These are phyloP conservation scores for Copsychus sechellarum DNA, from an alignment of 2,113 vertebrate species.

Conservation along the genomic window DNA sequence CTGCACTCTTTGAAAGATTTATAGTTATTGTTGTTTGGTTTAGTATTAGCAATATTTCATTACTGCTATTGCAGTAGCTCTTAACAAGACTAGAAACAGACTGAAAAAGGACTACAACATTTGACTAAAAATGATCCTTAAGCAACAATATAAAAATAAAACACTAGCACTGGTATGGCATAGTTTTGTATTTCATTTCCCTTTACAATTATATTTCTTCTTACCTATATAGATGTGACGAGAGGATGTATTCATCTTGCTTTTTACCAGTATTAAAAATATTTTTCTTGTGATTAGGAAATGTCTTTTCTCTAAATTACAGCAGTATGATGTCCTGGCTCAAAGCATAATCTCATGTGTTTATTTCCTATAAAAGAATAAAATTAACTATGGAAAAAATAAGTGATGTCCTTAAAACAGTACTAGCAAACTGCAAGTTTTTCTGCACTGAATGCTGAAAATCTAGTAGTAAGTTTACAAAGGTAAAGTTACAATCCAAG, in stretches of 20 bases:
- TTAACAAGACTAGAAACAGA: not conserved
- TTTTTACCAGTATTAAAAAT: not conserved
- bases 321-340: not conserved
- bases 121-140: not conserved
- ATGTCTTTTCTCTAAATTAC: not conserved
- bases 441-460: not conserved
- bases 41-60: not conserved
- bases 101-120: not conserved
- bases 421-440: not conserved
- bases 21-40: not conserved
- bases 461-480: not conserved
- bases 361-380: not conserved
- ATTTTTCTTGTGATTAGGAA: not conserved
- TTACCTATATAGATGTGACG: not conserved
- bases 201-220: not conserved
- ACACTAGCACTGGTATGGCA: not conserved
- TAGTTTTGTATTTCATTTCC: not conserved
- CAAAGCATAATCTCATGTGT: not conserved
- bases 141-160: not conserved
- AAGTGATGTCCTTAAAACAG: not conserved
- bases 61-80: not conserved
- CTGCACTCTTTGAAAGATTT: not conserved
- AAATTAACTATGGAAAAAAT: not conserved
- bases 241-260: not conserved
- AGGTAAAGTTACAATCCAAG: not conserved